Base-by-base conservation (phyloP, 2,888 invertebrate species). In the Rugalucina vietnamica region DNA sequence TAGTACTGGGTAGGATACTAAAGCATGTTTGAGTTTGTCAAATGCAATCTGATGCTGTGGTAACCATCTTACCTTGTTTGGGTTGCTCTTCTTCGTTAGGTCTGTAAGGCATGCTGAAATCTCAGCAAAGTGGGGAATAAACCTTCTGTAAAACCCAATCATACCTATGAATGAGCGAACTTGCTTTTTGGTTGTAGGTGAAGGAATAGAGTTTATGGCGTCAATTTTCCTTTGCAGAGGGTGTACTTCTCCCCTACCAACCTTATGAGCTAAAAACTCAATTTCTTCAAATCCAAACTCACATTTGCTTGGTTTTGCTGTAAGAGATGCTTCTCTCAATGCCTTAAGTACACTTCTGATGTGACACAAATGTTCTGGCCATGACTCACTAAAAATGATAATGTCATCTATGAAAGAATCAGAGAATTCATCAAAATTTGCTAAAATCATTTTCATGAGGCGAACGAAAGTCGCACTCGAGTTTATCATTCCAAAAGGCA, bases 71-170 rank as follows among this genome's bases (percentile, higher is more conserved):
- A 86, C 77, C 39, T 76, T 70, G 60, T 72, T 84, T 73, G 83
- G 75, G 8, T 39, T 29, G 34, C 65, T 60, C 50, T 81, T 70
- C 3, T 10, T n/a, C 24, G 75, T 76, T 36, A 86, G 37, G 43
- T 84, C 84, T 21, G 80, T 80, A 3, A 87, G 49, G 24, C 75
- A 78, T 21, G 82, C 79, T 27, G 82, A 72, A n/a, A 81, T 49
- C n/a, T 76, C 65, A 36, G 82, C 70, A 57, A 87, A 84, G 50
- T 84, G 77, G 0, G 80, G 74, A 39, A 88, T 84, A 29, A 78
- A 83, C 32, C 78, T 75, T 29, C 78, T 65, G 57, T 85, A 87
- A 49, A 73, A 85, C 10, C 76, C 72, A 32, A 79, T 72, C 69
- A 80, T 27, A 32, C 82, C 85, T 36, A 85, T 34, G 54, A 85